Evolutionary conservation across 1,140 invertebrate genomes (phyloP), one percentile per base, ranked within the genome.

Genomic region (Charaxes varanes): DNA sequence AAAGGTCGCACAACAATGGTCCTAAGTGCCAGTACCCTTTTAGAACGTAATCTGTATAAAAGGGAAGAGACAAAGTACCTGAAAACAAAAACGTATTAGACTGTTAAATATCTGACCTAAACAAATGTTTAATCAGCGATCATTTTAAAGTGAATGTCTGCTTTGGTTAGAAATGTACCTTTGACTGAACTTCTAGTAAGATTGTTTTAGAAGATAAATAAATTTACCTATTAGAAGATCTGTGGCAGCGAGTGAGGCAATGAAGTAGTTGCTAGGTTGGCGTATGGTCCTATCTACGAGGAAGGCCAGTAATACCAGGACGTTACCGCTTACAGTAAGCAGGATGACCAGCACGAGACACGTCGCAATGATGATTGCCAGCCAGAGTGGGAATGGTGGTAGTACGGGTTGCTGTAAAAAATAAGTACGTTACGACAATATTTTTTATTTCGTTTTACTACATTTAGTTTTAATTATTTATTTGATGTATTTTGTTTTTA

Each of bases 241-340:
- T 6, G 97, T 99, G 16, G 97, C 95, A 12, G 98, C 98, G 23
- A 99, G 87, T 0, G 97, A 99, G 2, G 97, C 97, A 34, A 99
- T 99, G 85, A 99, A 99, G 86, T 99, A 99, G 85, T 99, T 99
- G 68, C 96, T 98, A 1, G 98, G 98, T 66, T 99, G 97, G 26
- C 98, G 90, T 62, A 99, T 99, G 37, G 94, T 94, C 40, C 97
- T 88, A 77, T 99, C 98, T 13, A 99, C 93, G 36, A 98, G 93
- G 84, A 99, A 99, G 12, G 97, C 95, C 18, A 99, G 77, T 12
- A 99, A 88, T 16, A 99, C 98, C 7, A 99, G 88, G 27, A 99
- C 93, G 76, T 99, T 99, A 19, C 98, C 98, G 43, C 92, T 91
- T 7, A 98, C 91, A 0, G 97, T 99, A 22, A 98, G 85, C 10